Evolutionary conservation across 2,113 vertebrate genomes (phyloP), one percentile per base, ranked within the genome.

Genomic region (Beaufortia kweichowensis): DNA sequence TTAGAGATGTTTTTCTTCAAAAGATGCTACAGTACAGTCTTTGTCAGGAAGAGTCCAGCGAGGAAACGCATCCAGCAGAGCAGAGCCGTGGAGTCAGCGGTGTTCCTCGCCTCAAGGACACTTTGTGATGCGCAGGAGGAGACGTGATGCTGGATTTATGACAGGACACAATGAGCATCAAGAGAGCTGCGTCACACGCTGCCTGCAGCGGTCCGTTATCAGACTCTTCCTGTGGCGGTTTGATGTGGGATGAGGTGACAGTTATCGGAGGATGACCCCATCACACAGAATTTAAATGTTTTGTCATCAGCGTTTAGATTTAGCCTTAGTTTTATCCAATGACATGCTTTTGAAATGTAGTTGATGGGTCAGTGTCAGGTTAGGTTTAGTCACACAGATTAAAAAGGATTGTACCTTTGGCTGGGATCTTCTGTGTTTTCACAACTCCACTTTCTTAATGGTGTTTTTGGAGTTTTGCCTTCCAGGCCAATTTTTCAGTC

Each of bases 81-180:
- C 67, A 35, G 31, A 43, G 64, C 41, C 41, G 28, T 24, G 15
- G 64, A 67, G 41, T 67, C 64, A 48, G 29, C 2, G 15, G 64
- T 43, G 28, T 67, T 29, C 48, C 12, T 69, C n/a, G 28, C 29
- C 48, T 55, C n/a, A 31, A 35, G 48, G 48, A 55, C 48, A 10
- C 26, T 35, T 31, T 55, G 14, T 56, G 21, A 56, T 70, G 50
- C 67, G 35, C 48, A 35, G 21, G 17, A 8, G 48, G 50, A 55
- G 29, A 35, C 3, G n/a, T 4, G 12, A 56, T 24, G n/a, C 67
- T 70, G 67, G n/a, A 70, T 70, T 56, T 70, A 70, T 56, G 29
- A 70, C 67, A 35, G 67, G 48, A 21, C n/a, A 70, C 67, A 70
- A 70, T 56, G 53, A 70, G 67, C 29, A 1, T 70, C 46, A 55